A percentile compares a stretch with the other conserved stretches of the same genome.
Evolutionary conservation across 2,888 invertebrate species (phyloP).

Genomic region (Portevinia maculata): DNA sequence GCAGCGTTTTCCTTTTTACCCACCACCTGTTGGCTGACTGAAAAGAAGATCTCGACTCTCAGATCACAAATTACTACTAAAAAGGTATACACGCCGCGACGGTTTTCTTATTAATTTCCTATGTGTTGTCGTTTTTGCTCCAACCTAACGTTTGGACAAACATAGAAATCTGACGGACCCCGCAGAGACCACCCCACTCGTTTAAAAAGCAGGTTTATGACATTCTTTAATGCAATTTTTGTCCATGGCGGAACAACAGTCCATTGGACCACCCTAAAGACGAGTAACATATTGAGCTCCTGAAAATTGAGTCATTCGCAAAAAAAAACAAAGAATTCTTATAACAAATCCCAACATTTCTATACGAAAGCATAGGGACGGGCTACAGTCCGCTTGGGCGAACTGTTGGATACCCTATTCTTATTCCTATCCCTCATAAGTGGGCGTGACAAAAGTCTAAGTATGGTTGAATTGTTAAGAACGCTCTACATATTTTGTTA

Average conservation of each 20-base stretch:
- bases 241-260: constrained; percentile 41
- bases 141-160: neutral
- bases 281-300: constrained; percentile 7
- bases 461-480: too few species aligned
- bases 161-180: neutral
- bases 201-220: constrained; percentile 49
- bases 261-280: constrained; percentile 64
- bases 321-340: constrained; percentile 31
- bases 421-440: too few species aligned
- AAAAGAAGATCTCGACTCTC: constrained; percentile 14
- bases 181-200: constrained; percentile 57
- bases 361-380: too few species aligned
- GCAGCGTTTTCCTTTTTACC: neutral
- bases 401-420: too few species aligned
- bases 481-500: too few species aligned
- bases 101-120: constrained; percentile 45
- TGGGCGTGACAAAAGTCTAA: too few species aligned
- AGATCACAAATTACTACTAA: constrained; percentile 65
- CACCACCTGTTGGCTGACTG: constrained; percentile 64
- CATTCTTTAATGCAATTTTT: constrained; percentile 48
- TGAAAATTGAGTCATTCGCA: constrained; percentile 42
- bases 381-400: too few species aligned
- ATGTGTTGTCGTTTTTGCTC: constrained; percentile 11
- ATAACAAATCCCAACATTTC: constrained; percentile 51
- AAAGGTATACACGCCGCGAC: constrained; percentile 20